Percentiles rank a stretch among this genome's conserved stretches.
Evolutionary conservation across 2,888 invertebrate species (phyloP).

Genomic region (Drosophila falleni): DNA sequence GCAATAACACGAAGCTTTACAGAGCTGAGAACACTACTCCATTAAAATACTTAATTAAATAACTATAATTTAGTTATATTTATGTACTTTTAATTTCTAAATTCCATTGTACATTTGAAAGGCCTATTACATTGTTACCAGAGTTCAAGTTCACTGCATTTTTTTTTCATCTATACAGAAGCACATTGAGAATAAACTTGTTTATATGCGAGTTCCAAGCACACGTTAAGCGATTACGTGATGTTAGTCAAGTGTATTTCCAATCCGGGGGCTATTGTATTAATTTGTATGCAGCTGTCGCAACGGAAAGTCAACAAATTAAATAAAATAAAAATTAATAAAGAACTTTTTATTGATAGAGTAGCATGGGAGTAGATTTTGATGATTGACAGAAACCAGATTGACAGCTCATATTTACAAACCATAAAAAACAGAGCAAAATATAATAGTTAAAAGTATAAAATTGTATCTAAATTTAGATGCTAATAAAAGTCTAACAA

Average conservation of each 20-base stretch:
- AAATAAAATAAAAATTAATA: constrained; percentile 45
- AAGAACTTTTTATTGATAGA: constrained; percentile 63
- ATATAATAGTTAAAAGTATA: constrained; percentile 1
- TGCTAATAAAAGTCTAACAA: constrained; percentile 51
- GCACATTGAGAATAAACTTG: constrained; percentile 7
- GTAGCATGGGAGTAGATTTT: constrained; percentile 9
- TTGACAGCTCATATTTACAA: constrained; percentile 54
- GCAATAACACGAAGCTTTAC: background rate
- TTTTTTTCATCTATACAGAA: constrained; percentile 3
- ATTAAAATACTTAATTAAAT: background rate
- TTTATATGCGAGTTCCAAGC: constrained; percentile 18
- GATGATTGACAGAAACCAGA: constrained; percentile 26
- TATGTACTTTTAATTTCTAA: constrained; percentile 3
- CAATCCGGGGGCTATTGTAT: constrained; percentile 1
- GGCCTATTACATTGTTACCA: constrained; percentile 13
- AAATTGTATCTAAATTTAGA: constrained; percentile 44
- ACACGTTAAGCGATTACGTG: constrained; percentile 34
- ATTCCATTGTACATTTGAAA: constrained; percentile 8
- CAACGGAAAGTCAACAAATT: constrained; percentile 27
- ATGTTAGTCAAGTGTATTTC: constrained; percentile 7
- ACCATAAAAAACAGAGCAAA: constrained; percentile 23
- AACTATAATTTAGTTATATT: background rate
- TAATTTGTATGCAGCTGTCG: constrained; percentile 64
- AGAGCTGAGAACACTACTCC: background rate
- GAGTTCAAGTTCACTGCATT: constrained; percentile 56